Conservation (phyloP, 2,113 vertebrate species). For the Trichechus manatus region DNA sequence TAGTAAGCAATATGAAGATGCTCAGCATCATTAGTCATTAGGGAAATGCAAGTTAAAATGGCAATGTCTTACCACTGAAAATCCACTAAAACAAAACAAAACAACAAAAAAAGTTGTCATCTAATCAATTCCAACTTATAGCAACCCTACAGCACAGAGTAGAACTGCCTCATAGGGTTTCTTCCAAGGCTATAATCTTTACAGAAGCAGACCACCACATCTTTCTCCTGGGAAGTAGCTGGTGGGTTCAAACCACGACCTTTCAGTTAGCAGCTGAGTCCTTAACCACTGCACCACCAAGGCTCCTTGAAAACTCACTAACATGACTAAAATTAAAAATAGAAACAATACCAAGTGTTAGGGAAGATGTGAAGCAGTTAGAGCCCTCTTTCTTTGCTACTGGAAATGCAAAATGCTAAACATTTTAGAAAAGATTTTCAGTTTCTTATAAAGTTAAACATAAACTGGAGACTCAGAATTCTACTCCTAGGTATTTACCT, state of each 20-base stretch:
- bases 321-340: neutral
- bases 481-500: neutral
- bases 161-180: too few relatives aligned
- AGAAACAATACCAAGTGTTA: neutral
- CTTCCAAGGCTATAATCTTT: too few relatives aligned
- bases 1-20: neutral
- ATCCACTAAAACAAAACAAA: neutral
- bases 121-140: neutral
- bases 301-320: neutral
- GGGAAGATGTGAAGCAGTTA: neutral
- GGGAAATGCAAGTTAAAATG: constrained; percentile 1
- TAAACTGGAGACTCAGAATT: neutral
- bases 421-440: neutral
- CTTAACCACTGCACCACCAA: too few relatives aligned
- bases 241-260: too few relatives aligned
- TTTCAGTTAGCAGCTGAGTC: too few relatives aligned
- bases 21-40: neutral
- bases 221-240: too few relatives aligned
- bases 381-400: neutral
- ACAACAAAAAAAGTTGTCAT: neutral
- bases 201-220: too few relatives aligned
- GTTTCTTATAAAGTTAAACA: neutral
- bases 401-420: neutral
- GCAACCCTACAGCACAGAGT: too few relatives aligned
- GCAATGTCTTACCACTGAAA: neutral